phyloP scores from a whole-genome alignment of 2,888 invertebrate species.

The Acanthosoma haemorrhoidale region DNA sequence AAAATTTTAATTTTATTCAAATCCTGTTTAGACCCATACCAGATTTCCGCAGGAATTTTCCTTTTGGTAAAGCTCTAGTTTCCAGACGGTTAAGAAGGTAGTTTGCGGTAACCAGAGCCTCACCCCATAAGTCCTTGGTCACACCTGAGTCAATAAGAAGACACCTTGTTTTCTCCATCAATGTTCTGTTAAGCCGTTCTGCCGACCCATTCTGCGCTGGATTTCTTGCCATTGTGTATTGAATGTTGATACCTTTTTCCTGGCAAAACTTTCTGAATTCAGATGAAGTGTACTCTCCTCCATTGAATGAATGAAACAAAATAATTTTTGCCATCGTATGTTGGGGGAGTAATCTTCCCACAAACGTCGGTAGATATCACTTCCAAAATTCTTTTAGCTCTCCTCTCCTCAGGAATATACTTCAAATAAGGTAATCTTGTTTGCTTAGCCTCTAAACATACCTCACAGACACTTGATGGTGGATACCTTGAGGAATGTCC shows the following conservation, averaged over 20 bases:
- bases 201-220: slow-evolving; percentile 37
- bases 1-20: slow-evolving; percentile 42
- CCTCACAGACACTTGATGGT: neutral
- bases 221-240: slow-evolving; percentile 32
- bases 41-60: slow-evolving; percentile 43
- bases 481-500: too few relatives aligned
- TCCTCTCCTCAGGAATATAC: neutral
- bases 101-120: slow-evolving; percentile 42
- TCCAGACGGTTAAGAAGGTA: slow-evolving; percentile 42
- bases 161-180: slow-evolving; percentile 40
- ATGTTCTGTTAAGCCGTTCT: slow-evolving; percentile 38
- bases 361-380: neutral
- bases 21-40: slow-evolving; percentile 42
- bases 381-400: neutral
- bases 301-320: slow-evolving; percentile 24
- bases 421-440: neutral
- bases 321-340: neutral
- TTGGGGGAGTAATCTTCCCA: neutral
- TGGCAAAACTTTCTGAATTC: slow-evolving; percentile 34
- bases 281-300: slow-evolving; percentile 35
- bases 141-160: slow-evolving; percentile 41
- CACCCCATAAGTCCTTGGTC: slow-evolving; percentile 43
- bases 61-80: slow-evolving; percentile 32
- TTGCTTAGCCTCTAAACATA: neutral
- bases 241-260: slow-evolving; percentile 35